A percentile compares a stretch with the other conserved stretches of the same genome.
Conservation (phyloP, 2,113 vertebrate species). For the Hypomesus transpacificus region DNA sequence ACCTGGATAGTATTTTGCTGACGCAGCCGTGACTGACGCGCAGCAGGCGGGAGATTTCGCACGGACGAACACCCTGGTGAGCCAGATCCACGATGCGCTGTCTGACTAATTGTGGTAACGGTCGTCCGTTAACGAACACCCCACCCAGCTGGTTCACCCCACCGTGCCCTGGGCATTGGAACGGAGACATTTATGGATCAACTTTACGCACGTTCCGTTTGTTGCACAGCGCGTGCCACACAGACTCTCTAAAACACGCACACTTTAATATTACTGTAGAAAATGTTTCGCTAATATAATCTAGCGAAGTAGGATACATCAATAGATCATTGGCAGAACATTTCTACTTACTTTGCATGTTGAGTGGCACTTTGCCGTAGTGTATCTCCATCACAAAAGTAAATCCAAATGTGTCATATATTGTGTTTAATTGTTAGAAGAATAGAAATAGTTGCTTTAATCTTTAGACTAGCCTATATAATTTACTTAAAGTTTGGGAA, state of each 20-base stretch:
- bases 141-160: conserved; percentile 62
- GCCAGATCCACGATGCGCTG: conserved; percentile 55
- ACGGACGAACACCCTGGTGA: conserved; percentile 44
- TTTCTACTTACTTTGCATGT: conserved; percentile 43
- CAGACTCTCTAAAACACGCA: too few relatives aligned
- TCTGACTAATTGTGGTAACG: conserved; percentile 45
- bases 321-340: too few relatives aligned
- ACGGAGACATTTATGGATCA: background rate
- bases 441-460: too few relatives aligned
- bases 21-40: conserved; percentile 63
- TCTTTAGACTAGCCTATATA: too few relatives aligned
- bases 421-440: too few relatives aligned
- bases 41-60: conserved; percentile 57
- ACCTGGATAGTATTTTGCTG: conserved; percentile 59
- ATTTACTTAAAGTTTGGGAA: too few relatives aligned
- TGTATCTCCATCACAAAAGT: conserved; percentile 37
- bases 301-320: too few relatives aligned
- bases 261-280: too few relatives aligned
- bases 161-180: conserved; percentile 30
- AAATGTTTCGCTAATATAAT: too few relatives aligned
- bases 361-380: conserved; percentile 39
- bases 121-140: conserved; percentile 57
- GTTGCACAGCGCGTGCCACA: background rate
- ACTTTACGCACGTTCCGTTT: background rate
- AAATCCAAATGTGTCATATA: background rate